Base-by-base conservation (phyloP, 1,140 invertebrate species). In the Drosophila azteca region DNA sequence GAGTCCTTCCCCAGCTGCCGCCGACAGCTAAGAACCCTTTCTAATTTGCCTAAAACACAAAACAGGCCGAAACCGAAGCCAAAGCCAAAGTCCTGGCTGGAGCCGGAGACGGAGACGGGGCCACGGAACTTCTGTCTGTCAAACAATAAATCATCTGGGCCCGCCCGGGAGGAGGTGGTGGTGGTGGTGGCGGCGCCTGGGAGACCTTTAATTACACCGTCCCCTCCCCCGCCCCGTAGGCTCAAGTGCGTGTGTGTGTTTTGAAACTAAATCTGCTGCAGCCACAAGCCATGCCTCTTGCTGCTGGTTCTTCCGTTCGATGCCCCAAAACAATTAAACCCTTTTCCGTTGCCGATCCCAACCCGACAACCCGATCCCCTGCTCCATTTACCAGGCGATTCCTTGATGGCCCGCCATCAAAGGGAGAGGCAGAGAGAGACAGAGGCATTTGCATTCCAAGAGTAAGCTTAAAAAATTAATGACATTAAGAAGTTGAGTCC, bases 391-490 rank as follows among this genome's bases (percentile, higher is more conserved):
- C 24, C 58, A 31, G 49, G 68, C 65, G 49, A 59, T 55, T 61
- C 29, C 69, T 72, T 79, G 71, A 70, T 83, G 83, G 79, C 64
- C 79, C 62, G 83, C 79, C 76, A 79, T 88, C 49, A 55, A 78
- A 35, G 3, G 3, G 8, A 11, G 9, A 11, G 31, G 9, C 8
- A 3, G 9, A 35, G 11, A 11, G 35, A 3, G 31, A 31, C 3
- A 13, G 29, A 31, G 29, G 52, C 67, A 50, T 49, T 70, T 55
- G 65, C 64, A 88, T 88, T 87, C 79, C 67, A 88, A 88, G 11
- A 39, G 84, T 77, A 77, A 89, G 84, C 83, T 89, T 89, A 89
- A 79, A 89, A 88, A 88, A 83, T 89, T 83, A 88, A 89, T 84
- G 84, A 84, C 79, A 88, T 89, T 78, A 88, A 89, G 83, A 88